Percentiles rank a stretch among this genome's conserved stretches.
These are phyloP conservation scores for Heliothis virescens DNA, from an alignment of 1,140 invertebrate genomes.

Conservation along the genomic window DNA sequence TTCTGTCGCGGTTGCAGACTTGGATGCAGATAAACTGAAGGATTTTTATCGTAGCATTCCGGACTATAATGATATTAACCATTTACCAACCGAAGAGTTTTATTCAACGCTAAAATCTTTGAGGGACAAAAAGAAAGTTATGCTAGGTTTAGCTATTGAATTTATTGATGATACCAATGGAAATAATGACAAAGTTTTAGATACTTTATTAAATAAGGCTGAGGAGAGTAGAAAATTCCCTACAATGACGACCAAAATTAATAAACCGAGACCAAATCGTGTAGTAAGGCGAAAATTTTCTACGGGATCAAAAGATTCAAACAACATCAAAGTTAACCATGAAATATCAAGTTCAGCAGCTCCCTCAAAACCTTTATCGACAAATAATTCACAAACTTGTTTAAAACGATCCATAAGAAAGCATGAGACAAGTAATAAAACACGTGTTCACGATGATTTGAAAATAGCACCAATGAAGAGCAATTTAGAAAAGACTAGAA, in stretches of 20 bases:
- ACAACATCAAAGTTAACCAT: conserved; percentile 19
- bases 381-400: conserved; percentile 38
- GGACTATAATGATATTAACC: conserved; percentile 89
- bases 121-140: conserved; percentile 88
- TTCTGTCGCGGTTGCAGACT: conserved; percentile 64
- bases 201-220: conserved; percentile 48
- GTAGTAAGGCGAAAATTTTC: conserved; percentile 50
- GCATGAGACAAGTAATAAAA: conserved; percentile 48
- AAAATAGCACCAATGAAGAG: conserved; percentile 58
- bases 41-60: conserved; percentile 90
- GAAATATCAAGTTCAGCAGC: conserved; percentile 2
- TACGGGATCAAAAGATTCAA: conserved; percentile 51
- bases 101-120: conserved; percentile 88
- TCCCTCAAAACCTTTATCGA: neutral
- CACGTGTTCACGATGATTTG: conserved; percentile 50
- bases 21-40: conserved; percentile 86
- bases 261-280: conserved; percentile 4
- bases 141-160: conserved; percentile 86
- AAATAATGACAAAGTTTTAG: conserved; percentile 51
- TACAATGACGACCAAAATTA: conserved; percentile 2
- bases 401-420: conserved; percentile 52
- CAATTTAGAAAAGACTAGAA: conserved; percentile 61
- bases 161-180: conserved; percentile 81
- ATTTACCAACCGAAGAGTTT: conserved; percentile 90
- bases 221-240: conserved; percentile 33